Percentiles rank a stretch among this genome's conserved stretches.
phyloP scores from a whole-genome alignment of 1,140 invertebrate species.

The Drosophila parvula region DNA sequence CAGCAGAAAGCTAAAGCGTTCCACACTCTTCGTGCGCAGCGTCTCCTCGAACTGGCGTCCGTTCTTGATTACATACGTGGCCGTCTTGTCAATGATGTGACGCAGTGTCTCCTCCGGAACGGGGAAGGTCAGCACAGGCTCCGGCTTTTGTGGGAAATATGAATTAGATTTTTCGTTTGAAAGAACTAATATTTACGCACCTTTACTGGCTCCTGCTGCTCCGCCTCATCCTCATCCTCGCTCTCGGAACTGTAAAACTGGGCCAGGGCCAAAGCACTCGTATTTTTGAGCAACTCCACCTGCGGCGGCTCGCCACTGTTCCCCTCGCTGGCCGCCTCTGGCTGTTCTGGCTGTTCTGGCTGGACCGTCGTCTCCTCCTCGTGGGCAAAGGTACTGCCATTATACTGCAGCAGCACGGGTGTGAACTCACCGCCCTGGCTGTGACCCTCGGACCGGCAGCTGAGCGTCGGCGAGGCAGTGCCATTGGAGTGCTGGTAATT shows the following conservation, averaged over 20 bases:
- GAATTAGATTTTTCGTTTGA: fast-evolving
- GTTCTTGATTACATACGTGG: slow-evolving; percentile 96
- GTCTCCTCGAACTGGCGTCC: slow-evolving; percentile 96
- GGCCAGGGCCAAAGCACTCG: slow-evolving; percentile 86
- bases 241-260: slow-evolving; percentile 86
- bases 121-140: slow-evolving; percentile 84
- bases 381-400: slow-evolving; percentile 73
- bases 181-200: background rate
- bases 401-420: slow-evolving; percentile 75
- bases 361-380: slow-evolving; percentile 34
- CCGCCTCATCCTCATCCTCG: slow-evolving; percentile 83
- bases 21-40: slow-evolving; percentile 93
- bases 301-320: slow-evolving; percentile 29
- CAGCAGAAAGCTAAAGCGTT: slow-evolving; percentile 92
- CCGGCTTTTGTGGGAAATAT: slow-evolving; percentile 13
- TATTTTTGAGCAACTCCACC: slow-evolving; percentile 80
- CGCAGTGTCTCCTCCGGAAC: slow-evolving; percentile 91
- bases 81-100: slow-evolving; percentile 97
- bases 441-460: slow-evolving; percentile 62
- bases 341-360: slow-evolving; percentile 12
- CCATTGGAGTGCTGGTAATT: slow-evolving; percentile 64
- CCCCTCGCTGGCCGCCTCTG: slow-evolving; percentile 45
- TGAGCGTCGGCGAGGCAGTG: slow-evolving; percentile 65
- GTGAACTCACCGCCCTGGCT: slow-evolving; percentile 67
- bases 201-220: slow-evolving; percentile 44